Conservation (phyloP, 2,797 vertebrate species). For the Pseudopleuronectes americanus region DNA sequence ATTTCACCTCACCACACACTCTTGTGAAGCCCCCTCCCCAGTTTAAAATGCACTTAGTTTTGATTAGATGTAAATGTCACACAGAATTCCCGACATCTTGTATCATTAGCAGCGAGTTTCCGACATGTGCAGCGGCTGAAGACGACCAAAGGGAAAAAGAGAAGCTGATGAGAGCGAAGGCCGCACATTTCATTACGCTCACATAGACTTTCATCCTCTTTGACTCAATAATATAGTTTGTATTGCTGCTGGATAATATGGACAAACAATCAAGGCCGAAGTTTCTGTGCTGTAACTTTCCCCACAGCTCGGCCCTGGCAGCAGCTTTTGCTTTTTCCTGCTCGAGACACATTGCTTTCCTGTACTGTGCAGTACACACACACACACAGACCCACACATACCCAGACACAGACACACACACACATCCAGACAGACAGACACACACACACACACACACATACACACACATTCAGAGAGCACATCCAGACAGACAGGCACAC, state of each 20-base stretch:
- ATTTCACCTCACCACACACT: too few relatives aligned
- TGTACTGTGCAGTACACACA: background rate
- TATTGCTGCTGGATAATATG: conserved; percentile 17
- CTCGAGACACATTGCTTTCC: conserved; percentile 24
- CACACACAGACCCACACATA: background rate
- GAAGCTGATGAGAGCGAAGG: background rate
- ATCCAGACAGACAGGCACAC: background rate
- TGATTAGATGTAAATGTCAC: conserved; percentile 2
- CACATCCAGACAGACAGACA: background rate
- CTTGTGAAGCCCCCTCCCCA: too few relatives aligned
- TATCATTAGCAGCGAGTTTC: conserved; percentile 14
- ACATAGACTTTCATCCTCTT: conserved; percentile 5
- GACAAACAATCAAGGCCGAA: conserved; percentile 18
- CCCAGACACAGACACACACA: background rate
- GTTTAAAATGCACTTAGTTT: background rate
- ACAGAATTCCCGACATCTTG: background rate
- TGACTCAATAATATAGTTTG: conserved; percentile 12
- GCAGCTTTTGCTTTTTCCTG: conserved; percentile 33
- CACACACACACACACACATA: background rate
- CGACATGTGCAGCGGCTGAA: background rate
- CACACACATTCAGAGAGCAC: background rate
- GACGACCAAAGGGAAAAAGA: background rate
- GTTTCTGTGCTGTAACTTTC: conserved; percentile 4
- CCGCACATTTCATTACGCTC: background rate
- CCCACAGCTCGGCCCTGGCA: conserved; percentile 26